These are phyloP conservation scores for Pao palembangensis DNA, from an alignment of 2,113 vertebrate species.

Conservation along the genomic window DNA sequence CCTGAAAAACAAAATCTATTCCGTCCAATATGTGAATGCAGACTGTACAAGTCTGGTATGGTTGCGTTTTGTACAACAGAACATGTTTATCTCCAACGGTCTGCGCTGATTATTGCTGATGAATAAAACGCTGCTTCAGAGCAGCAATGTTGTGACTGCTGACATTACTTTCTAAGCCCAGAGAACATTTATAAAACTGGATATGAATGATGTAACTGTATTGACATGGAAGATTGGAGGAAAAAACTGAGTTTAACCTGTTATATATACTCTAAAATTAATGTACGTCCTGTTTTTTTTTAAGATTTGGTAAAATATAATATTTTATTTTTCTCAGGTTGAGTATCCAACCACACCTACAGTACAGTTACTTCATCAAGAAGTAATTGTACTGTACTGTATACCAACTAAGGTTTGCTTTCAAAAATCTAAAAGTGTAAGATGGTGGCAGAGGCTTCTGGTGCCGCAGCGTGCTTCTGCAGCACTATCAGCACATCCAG, in stretches of 20 bases:
- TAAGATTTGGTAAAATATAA: too few species aligned
- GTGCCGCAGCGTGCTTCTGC: constrained; percentile 63
- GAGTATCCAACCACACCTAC: too few species aligned
- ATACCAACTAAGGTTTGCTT: not conserved
- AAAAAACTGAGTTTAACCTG: constrained; percentile 3
- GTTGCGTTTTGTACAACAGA: too few species aligned
- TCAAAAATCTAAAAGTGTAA: constrained; percentile 16
- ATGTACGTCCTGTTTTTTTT: too few species aligned
- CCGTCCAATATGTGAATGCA: constrained; percentile 31
- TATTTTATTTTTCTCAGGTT: too few species aligned
- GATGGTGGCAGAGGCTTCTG: constrained; percentile 41
- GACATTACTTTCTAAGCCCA: constrained; percentile 11
- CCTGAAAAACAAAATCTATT: constrained; percentile 29
- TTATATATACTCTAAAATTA: constrained; percentile 11
- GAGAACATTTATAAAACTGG: constrained; percentile 5
- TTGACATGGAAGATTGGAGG: constrained; percentile 19
- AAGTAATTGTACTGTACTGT: too few species aligned
- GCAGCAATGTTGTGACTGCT: constrained; percentile 36
- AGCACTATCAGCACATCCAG: constrained; percentile 68
- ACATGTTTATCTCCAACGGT: constrained; percentile 23
- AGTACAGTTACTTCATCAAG: too few species aligned
- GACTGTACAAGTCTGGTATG: constrained; percentile 38
- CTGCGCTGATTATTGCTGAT: constrained; percentile 33
- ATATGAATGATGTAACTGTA: not conserved
- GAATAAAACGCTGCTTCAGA: constrained; percentile 42